A percentile compares a stretch with the other conserved stretches of the same genome.
phyloP scores from a whole-genome alignment of 2,888 invertebrate genomes.

The Campopleginae sp. region DNA sequence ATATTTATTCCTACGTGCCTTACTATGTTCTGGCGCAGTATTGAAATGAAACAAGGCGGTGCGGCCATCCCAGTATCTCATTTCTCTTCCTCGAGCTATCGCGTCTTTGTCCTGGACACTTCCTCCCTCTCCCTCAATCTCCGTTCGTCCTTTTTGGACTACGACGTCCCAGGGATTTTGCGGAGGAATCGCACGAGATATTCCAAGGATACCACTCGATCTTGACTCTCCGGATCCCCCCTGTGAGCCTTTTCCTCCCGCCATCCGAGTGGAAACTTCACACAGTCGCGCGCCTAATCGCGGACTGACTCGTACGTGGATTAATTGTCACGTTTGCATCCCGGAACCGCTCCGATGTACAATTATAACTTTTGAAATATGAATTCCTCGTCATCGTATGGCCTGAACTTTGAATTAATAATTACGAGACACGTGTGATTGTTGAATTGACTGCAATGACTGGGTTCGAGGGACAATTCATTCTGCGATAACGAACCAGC shows the following conservation, averaged over 20 bases:
- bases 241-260: conserved; percentile 3
- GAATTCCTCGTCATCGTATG: not conserved
- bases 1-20: conserved; percentile 40
- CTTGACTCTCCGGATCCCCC: conserved; percentile 48
- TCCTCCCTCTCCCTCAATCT: conserved; percentile 42
- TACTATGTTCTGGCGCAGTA: conserved; percentile 43
- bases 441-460: not conserved
- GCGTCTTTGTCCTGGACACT: conserved; percentile 35
- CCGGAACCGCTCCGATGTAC: not conserved
- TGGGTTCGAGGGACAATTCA: too few relatives aligned
- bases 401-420: not conserved
- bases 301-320: conserved; percentile 15
- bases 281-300: conserved; percentile 10
- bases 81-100: conserved; percentile 45
- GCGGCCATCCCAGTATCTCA: conserved; percentile 37
- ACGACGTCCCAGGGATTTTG: conserved; percentile 60
- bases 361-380: conserved; percentile 5
- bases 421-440: not conserved
- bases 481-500: not conserved
- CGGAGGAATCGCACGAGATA: conserved; percentile 40
- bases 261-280: conserved; percentile 7
- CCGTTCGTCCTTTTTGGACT: conserved; percentile 42
- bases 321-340: conserved; percentile 9
- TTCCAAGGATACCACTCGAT: conserved; percentile 40
- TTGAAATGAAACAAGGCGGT: conserved; percentile 62